These are phyloP conservation scores for Drosophila pandora DNA, from an alignment of 1,140 invertebrate genomes.

Conservation along the genomic window DNA sequence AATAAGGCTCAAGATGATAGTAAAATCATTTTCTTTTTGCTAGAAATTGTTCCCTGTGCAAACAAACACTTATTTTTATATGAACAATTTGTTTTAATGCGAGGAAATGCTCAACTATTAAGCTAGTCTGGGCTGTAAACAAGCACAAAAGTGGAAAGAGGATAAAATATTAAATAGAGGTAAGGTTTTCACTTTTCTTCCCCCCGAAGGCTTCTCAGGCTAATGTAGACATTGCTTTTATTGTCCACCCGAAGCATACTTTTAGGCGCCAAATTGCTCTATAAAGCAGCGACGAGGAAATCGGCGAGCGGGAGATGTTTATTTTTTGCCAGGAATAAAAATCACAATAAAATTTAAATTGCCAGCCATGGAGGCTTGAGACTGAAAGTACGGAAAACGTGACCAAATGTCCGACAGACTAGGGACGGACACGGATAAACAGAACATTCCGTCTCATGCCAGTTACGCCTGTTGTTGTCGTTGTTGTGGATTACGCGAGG, in stretches of 20 bases:
- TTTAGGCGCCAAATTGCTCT: constrained; percentile 67
- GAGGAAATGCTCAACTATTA: neutral
- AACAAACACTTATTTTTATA: constrained; percentile 2
- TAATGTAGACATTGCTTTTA: constrained; percentile 37
- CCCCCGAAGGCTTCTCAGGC: constrained; percentile 23
- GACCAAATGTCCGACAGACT: constrained; percentile 48
- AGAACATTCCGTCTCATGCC: constrained; percentile 9
- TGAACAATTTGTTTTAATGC: constrained; percentile 20
- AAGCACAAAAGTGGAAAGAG: constrained; percentile 7
- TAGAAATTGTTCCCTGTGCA: neutral
- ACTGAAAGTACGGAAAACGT: constrained; percentile 37
- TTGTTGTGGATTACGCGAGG: constrained; percentile 13
- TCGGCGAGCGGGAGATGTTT: constrained; percentile 39
- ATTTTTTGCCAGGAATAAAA: constrained; percentile 56
- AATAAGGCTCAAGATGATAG: too few relatives aligned
- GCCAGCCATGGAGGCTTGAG: constrained; percentile 41
- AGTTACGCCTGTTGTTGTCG: constrained; percentile 18
- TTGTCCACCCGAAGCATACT: constrained; percentile 18
- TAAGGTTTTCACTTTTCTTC: constrained; percentile 23
- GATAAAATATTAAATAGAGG: constrained; percentile 30
- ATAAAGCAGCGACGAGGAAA: constrained; percentile 28
- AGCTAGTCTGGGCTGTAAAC: constrained; percentile 7
- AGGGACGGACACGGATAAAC: constrained; percentile 20
- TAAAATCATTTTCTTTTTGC: neutral
- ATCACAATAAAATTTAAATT: constrained; percentile 79